These are phyloP conservation scores for Pristionchus fissidentatus DNA, from an alignment of 2,888 invertebrate species.

Conservation along the genomic window DNA sequence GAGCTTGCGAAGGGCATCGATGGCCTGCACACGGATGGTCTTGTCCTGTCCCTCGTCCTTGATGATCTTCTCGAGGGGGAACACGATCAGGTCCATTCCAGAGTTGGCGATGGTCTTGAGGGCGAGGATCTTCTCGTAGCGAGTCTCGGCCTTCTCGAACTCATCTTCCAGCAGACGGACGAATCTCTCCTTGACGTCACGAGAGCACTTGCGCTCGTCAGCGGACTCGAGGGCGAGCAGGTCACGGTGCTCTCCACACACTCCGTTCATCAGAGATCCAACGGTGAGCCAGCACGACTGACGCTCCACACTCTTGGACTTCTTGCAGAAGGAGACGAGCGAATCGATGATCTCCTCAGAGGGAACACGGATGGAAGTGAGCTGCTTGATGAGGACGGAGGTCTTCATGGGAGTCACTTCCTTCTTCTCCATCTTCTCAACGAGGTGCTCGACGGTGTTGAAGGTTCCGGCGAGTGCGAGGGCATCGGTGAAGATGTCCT, in stretches of 20 bases:
- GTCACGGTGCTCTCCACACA: slow-evolving; percentile 62
- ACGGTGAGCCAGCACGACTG: slow-evolving; percentile 67
- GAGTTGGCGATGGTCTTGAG: slow-evolving; percentile 54
- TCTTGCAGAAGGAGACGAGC: slow-evolving; percentile 54
- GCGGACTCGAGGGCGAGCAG: slow-evolving; percentile 11
- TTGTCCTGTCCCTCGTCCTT: slow-evolving; percentile 28
- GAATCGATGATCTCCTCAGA: slow-evolving; percentile 50
- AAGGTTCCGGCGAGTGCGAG: slow-evolving; percentile 67
- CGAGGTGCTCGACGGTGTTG: slow-evolving; percentile 58
- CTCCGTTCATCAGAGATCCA: slow-evolving; percentile 64
- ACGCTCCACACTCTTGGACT: slow-evolving; percentile 55
- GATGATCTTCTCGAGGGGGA: slow-evolving; percentile 56
- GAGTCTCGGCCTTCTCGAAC: slow-evolving; percentile 5
- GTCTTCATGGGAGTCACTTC: slow-evolving; percentile 47
- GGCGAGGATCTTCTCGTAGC: slow-evolving; percentile 26
- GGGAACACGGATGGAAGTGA: slow-evolving; percentile 52
- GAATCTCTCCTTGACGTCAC: not conserved
- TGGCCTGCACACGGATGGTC: slow-evolving; percentile 54
- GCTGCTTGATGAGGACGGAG: slow-evolving; percentile 48
- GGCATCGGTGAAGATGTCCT: slow-evolving; percentile 64
- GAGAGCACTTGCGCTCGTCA: not conserved
- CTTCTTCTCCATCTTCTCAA: slow-evolving; percentile 55
- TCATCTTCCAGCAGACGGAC: slow-evolving; percentile 14
- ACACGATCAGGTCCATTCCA: slow-evolving; percentile 49
- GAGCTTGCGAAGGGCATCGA: slow-evolving; percentile 60